phyloP scores from a whole-genome alignment of 2,113 vertebrate genomes.

The Zosterops borbonicus region DNA sequence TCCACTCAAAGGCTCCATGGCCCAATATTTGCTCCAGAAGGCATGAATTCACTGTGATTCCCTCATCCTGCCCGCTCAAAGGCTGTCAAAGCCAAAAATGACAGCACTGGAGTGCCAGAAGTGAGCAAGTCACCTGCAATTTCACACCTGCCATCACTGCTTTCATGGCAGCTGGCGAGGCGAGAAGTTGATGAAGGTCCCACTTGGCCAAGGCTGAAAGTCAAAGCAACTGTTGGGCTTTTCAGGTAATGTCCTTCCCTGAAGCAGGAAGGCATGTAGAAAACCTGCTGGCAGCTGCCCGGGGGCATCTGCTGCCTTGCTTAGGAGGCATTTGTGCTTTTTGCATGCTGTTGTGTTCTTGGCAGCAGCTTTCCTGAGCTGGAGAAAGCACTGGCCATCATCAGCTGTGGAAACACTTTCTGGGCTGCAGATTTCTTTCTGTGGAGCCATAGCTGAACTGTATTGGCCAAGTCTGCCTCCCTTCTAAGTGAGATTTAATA shows the following conservation, averaged over 20 bases:
- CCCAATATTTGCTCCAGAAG: not conserved
- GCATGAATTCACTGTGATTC: not conserved
- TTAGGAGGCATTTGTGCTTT: conserved; percentile 18
- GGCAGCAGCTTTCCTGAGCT: conserved; percentile 6
- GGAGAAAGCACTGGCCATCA: not conserved
- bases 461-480: not conserved
- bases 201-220: conserved; percentile 52
- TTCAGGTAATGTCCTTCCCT: conserved; percentile 35
- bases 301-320: conserved; percentile 38
- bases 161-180: conserved; percentile 50
- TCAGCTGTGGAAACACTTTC: not conserved
- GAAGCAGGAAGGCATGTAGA: conserved; percentile 36
- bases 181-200: conserved; percentile 61
- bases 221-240: conserved; percentile 47
- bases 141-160: conserved; percentile 52
- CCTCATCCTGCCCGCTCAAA: not conserved
- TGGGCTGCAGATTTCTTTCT: conserved; percentile 10
- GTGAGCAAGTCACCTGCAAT: conserved; percentile 47
- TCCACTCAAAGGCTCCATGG: not conserved
- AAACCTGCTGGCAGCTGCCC: conserved; percentile 46
- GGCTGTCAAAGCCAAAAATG: conserved; percentile 27
- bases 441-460: not conserved
- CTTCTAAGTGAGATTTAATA: not conserved
- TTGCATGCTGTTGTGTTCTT: not conserved
- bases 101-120: conserved; percentile 46